These are phyloP conservation scores for Drosophila sulfurigaster DNA, from an alignment of 1,140 invertebrate genomes.

Conservation along the genomic window DNA sequence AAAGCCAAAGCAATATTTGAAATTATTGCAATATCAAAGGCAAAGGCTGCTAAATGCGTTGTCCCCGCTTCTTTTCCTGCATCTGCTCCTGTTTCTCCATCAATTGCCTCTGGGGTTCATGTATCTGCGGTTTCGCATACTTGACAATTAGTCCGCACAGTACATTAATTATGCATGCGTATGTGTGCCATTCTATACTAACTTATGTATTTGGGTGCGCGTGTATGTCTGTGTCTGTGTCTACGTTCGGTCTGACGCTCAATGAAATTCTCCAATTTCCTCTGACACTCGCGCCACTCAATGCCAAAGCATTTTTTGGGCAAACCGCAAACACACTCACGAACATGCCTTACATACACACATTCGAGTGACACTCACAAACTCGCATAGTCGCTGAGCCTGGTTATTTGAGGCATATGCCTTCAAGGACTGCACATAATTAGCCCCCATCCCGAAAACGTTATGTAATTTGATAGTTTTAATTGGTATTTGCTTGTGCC, in stretches of 20 bases:
- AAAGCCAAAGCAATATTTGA: conserved; percentile 34
- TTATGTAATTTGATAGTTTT: conserved; percentile 79
- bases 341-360: background rate
- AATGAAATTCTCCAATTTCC: conserved; percentile 64
- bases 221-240: conserved; percentile 22
- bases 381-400: conserved; percentile 8
- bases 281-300: conserved; percentile 53
- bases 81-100: background rate
- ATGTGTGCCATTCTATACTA: conserved; percentile 12
- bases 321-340: conserved; percentile 58
- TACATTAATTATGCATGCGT: conserved; percentile 77
- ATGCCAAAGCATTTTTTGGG: conserved; percentile 63
- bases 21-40: conserved; percentile 76
- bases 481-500: conserved; percentile 67
- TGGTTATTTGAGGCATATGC: conserved; percentile 50
- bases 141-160: conserved; percentile 70
- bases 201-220: too few relatives aligned
- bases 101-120: conserved; percentile 21
- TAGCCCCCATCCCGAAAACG: conserved; percentile 45
- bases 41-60: conserved; percentile 57
- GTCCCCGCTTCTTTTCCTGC: background rate
- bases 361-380: conserved; percentile 26
- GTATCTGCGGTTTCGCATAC: conserved; percentile 54
- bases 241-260: conserved; percentile 40
- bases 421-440: conserved; percentile 62